These are phyloP conservation scores for Sclerodermus sp. DNA, from an alignment of 2,888 invertebrate species.

Conservation along the genomic window DNA sequence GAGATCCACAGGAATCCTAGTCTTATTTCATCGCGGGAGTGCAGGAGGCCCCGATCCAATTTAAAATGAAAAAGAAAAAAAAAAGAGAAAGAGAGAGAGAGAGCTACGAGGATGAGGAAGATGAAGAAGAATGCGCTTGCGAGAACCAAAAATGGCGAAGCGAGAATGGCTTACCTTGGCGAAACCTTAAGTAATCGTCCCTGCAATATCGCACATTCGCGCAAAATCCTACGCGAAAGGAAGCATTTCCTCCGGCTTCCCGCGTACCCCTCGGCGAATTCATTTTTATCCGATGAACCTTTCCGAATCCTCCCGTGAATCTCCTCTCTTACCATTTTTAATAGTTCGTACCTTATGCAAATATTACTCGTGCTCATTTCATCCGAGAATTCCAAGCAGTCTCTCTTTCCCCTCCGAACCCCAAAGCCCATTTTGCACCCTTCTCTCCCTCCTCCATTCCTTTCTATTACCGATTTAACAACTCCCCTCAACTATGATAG, in stretches of 20 bases:
- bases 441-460: too few relatives aligned
- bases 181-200: constrained; percentile 41
- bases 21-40: too few relatives aligned
- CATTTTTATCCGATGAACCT: constrained; percentile 6
- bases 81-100: not conserved
- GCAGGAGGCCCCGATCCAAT: too few relatives aligned
- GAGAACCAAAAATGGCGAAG: constrained; percentile 30
- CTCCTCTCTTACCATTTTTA: too few relatives aligned
- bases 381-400: too few relatives aligned
- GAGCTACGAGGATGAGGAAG: not conserved
- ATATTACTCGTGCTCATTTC: too few relatives aligned
- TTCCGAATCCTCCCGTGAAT: not conserved
- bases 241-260: not conserved
- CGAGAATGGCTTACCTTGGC: constrained; percentile 32
- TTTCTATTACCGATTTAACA: too few relatives aligned
- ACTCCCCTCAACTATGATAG: too few relatives aligned
- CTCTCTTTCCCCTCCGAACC: too few relatives aligned
- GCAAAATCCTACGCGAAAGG: not conserved
- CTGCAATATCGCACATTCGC: constrained; percentile 23
- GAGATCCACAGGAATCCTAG: too few relatives aligned
- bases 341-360: too few relatives aligned
- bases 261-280: not conserved
- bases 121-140: constrained; percentile 13
- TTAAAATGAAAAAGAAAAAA: not conserved
- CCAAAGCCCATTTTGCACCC: too few relatives aligned